A percentile compares a stretch with the other conserved stretches of the same genome.
These are phyloP conservation scores for Cydia splendana DNA, from an alignment of 1,140 invertebrate genomes.

Conservation along the genomic window DNA sequence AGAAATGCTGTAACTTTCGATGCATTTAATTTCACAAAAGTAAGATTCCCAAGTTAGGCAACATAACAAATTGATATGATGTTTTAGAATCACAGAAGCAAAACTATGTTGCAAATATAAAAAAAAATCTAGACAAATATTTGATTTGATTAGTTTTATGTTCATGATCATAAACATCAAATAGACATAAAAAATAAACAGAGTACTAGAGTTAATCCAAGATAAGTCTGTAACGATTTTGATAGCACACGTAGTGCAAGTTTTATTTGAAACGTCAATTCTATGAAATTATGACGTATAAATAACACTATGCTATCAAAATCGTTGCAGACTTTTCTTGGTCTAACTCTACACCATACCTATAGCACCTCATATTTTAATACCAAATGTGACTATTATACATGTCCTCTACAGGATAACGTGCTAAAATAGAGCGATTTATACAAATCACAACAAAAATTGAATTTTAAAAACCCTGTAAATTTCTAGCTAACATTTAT, in stretches of 20 bases:
- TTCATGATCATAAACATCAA: neutral
- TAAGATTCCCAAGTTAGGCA: conserved; percentile 50
- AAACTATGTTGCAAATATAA: neutral
- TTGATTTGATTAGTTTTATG: neutral
- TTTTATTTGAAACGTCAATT: no score
- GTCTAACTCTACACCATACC: neutral
- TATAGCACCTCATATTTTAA: neutral
- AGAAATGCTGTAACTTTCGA: conserved; percentile 37
- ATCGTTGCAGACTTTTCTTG: no score
- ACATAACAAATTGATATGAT: conserved; percentile 37
- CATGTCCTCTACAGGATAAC: neutral
- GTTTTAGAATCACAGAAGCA: neutral
- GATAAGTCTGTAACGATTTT: no score
- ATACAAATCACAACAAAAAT: neutral
- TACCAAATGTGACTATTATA: neutral
- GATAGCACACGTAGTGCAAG: no score
- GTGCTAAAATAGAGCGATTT: neutral
- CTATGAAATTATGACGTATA: no score
- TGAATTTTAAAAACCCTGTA: neutral
- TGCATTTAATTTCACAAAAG: conserved; percentile 68
- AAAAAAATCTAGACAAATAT: neutral
- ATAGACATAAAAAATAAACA: neutral
- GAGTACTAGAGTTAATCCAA: neutral
- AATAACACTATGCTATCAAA: no score
- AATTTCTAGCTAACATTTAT: conserved; percentile 9